Evolutionary conservation across 2,797 vertebrate species (phyloP).

Genomic region (Microctenopoma steveboyesi): DNA sequence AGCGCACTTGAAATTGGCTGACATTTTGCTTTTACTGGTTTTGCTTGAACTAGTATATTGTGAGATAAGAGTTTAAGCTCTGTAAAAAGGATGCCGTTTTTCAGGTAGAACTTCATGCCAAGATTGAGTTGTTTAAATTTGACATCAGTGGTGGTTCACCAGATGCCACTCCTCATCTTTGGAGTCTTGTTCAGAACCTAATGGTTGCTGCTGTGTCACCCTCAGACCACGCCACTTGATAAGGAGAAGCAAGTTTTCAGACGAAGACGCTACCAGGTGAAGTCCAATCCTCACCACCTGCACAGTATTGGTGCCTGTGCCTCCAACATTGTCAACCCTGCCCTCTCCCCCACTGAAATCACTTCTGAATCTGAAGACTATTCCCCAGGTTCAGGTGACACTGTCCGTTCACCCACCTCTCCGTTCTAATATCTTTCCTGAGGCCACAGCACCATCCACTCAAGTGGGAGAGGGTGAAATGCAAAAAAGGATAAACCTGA

Average conservation of each 20-base stretch:
- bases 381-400: constrained; percentile 93
- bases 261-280: constrained; percentile 96
- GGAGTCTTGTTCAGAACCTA: constrained; percentile 25
- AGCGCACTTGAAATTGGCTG: background rate
- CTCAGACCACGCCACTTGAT: constrained; percentile 98
- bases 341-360: constrained; percentile 85
- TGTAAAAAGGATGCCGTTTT: constrained; percentile 15
- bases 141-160: background rate
- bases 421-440: constrained; percentile 87
- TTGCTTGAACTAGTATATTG: constrained; percentile 21
- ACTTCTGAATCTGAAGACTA: constrained; percentile 94
- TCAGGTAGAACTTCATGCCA: constrained; percentile 26
- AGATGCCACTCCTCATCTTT: constrained; percentile 14
- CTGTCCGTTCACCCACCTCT: constrained; percentile 93
- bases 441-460: constrained; percentile 10
- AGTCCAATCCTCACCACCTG: constrained; percentile 76
- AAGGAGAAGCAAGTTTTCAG: constrained; percentile 99
- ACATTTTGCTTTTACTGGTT: constrained; percentile 11
- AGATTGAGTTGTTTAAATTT: constrained; percentile 18
- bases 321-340: constrained; percentile 81
- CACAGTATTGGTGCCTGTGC: constrained; percentile 75
- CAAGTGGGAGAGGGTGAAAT: background rate
- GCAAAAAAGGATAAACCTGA: constrained; percentile 8
- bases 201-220: constrained; percentile 80
- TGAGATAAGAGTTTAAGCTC: constrained; percentile 2